Percentiles rank a stretch among this genome's conserved stretches.
phyloP scores from a whole-genome alignment of 2,888 invertebrate species.

The Sericinus montela region DNA sequence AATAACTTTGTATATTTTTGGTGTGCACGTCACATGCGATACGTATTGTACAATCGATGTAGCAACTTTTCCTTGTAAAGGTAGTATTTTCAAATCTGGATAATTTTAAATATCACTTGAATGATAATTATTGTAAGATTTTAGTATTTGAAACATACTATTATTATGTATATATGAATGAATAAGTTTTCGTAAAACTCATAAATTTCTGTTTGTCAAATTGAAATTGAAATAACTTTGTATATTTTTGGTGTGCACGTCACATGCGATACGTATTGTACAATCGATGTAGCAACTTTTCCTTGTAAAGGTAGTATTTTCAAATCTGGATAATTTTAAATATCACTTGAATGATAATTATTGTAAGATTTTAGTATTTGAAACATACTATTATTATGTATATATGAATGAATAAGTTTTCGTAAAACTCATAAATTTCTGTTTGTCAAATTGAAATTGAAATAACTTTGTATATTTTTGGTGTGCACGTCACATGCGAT shows the following conservation, averaged over 20 bases:
- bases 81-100: constrained; percentile 22
- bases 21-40: not conserved
- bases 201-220: constrained; percentile 40
- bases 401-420: constrained; percentile 56
- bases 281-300: constrained; percentile 12
- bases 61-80: constrained; percentile 16
- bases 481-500: not conserved
- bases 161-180: constrained; percentile 58
- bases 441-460: constrained; percentile 43
- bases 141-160: constrained; percentile 21
- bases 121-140: constrained; percentile 21
- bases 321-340: constrained; percentile 24
- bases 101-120: constrained; percentile 25
- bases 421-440: constrained; percentile 37
- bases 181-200: constrained; percentile 41
- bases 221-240: constrained; percentile 52
- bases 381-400: constrained; percentile 37
- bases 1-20: constrained; percentile 69
- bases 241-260: constrained; percentile 52
- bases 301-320: constrained; percentile 21
- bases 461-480: constrained; percentile 69
- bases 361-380: constrained; percentile 20
- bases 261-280: not conserved
- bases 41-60: constrained; percentile 2
- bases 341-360: constrained; percentile 22